Conservation (phyloP, 2,888 invertebrate genomes). For the Stomorhina lunata region DNA sequence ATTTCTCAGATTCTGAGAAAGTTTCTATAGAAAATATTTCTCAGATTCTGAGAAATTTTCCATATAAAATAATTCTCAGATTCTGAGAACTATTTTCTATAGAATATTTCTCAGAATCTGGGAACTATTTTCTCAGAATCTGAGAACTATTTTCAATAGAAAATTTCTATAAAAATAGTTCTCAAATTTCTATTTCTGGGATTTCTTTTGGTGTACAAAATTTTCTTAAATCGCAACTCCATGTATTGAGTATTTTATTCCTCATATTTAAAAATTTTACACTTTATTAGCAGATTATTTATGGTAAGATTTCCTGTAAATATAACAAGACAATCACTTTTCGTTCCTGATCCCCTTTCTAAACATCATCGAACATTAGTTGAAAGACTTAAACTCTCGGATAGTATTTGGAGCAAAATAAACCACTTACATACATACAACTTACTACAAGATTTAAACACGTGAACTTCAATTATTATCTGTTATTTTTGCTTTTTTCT, state of each 20-base stretch:
- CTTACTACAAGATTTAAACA: slow-evolving; percentile 27
- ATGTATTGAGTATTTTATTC: neutral
- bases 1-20: too few species aligned
- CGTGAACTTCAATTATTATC: slow-evolving; percentile 36
- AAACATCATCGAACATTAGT: neutral
- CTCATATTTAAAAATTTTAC: slow-evolving; percentile 20
- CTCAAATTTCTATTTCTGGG: neutral
- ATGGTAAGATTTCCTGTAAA: slow-evolving; percentile 37
- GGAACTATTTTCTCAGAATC: too few species aligned
- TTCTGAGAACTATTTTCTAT: too few species aligned
- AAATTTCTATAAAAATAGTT: neutral
- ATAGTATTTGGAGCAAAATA: slow-evolving; percentile 22
- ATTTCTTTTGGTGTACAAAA: neutral
- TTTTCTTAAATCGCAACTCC: neutral
- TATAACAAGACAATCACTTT: neutral
- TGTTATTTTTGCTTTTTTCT: too few species aligned
- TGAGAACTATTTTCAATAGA: too few species aligned
- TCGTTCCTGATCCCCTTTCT: neutral
- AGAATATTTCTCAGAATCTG: too few species aligned
- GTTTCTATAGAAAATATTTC: too few species aligned
- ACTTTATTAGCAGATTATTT: slow-evolving; percentile 46
- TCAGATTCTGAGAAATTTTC: too few species aligned
- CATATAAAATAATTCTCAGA: too few species aligned
- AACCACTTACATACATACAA: neutral
- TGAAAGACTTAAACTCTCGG: neutral